phyloP scores from a whole-genome alignment of 2,888 invertebrate species.

The Ametastegia equiseti region DNA sequence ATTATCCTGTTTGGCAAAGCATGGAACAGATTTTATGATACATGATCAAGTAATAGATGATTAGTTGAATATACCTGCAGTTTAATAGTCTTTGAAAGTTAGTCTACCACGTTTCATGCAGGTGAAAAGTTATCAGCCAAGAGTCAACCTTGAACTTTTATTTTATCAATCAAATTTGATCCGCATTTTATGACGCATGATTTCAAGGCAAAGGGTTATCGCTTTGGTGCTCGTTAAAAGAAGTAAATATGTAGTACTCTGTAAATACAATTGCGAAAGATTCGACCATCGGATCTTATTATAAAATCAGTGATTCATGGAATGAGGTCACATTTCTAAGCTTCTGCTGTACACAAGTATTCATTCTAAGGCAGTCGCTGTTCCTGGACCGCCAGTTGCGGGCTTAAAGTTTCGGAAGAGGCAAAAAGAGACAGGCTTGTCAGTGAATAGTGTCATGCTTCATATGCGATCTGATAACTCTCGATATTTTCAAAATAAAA shows the following conservation, averaged over 20 bases:
- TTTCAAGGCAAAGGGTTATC: conserved; percentile 47
- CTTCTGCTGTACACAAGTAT: conserved; percentile 66
- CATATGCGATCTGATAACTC: background rate
- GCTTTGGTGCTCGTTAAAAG: conserved; percentile 20
- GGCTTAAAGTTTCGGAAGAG: conserved; percentile 20
- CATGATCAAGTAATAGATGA: background rate
- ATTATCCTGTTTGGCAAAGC: background rate
- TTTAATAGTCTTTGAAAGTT: background rate
- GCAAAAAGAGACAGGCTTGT: background rate
- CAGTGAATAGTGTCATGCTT: background rate
- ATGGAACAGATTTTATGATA: background rate
- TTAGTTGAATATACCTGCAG: background rate
- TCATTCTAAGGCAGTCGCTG: conserved; percentile 71
- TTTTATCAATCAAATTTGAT: background rate
- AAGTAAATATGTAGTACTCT: conserved; percentile 36
- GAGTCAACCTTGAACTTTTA: background rate
- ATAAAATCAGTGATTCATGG: conserved; percentile 74
- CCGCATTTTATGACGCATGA: background rate
- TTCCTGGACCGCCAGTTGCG: conserved; percentile 65
- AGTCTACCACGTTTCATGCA: background rate
- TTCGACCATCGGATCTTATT: conserved; percentile 67
- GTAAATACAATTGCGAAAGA: conserved; percentile 49
- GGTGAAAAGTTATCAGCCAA: background rate
- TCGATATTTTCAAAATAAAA: background rate
- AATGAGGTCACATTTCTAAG: conserved; percentile 70